These are phyloP conservation scores for Rhagophthalmus giganteus DNA, from an alignment of 2,888 invertebrate genomes.

Conservation along the genomic window DNA sequence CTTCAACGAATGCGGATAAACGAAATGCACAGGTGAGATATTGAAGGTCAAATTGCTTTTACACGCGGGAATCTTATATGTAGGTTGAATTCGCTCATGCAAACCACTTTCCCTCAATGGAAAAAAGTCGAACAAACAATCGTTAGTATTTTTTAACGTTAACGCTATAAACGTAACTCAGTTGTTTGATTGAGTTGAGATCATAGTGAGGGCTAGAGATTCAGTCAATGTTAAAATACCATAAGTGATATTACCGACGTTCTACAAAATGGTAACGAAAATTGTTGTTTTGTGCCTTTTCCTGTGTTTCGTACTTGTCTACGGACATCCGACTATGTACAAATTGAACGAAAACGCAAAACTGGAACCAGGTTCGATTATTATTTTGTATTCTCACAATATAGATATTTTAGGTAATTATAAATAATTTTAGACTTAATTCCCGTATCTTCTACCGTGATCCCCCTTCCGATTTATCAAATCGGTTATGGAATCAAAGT, in stretches of 20 bases:
- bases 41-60: constrained; percentile 2
- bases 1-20: not conserved
- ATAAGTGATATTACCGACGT: constrained; percentile 6
- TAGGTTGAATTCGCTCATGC: constrained; percentile 28
- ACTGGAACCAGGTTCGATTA: constrained; percentile 57
- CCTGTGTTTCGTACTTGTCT: constrained; percentile 66
- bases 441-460: constrained; percentile 69
- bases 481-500: constrained; percentile 61
- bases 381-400: not conserved
- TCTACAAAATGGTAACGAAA: constrained; percentile 13
- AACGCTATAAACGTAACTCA: constrained; percentile 8
- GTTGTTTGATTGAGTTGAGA: constrained; percentile 18
- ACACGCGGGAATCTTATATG: constrained; percentile 8
- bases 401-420: no score
- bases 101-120: constrained; percentile 33
- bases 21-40: not conserved
- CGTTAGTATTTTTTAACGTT: constrained; percentile 2
- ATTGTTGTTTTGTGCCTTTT: constrained; percentile 66
- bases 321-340: constrained; percentile 54
- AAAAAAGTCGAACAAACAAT: constrained; percentile 15
- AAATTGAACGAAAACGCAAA: constrained; percentile 58
- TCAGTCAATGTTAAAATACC: constrained; percentile 20
- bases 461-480: constrained; percentile 65
- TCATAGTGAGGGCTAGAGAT: constrained; percentile 16
- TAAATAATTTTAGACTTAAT: constrained; percentile 59